Conservation (phyloP, 2,797 vertebrate genomes). For the Podarcis lilfordi region DNA sequence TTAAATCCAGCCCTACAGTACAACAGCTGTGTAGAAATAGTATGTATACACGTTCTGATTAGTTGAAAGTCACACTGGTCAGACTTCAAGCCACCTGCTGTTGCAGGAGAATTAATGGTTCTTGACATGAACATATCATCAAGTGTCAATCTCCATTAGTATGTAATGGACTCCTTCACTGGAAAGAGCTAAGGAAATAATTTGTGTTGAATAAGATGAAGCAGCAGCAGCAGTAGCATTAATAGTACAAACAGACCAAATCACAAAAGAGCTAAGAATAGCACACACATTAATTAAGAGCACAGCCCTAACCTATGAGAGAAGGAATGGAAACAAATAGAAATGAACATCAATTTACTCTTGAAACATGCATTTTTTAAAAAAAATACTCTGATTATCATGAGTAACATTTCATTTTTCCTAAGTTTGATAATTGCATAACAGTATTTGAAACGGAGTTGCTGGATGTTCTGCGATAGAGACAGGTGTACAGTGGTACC, state of each 20-base stretch:
- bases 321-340: conserved; percentile 42
- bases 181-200: conserved; percentile 15
- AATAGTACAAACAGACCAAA: conserved; percentile 55
- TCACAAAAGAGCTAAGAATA: conserved; percentile 51
- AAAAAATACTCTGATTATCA: conserved; percentile 42
- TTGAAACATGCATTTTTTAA: conserved; percentile 37
- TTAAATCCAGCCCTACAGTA: conserved; percentile 33
- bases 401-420: conserved; percentile 53
- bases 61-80: conserved; percentile 41
- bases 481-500: neutral
- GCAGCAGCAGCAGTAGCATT: conserved; percentile 20
- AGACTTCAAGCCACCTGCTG: conserved; percentile 42
- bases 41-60: conserved; percentile 18
- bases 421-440: conserved; percentile 46
- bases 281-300: conserved; percentile 49
- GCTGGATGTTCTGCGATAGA: neutral
- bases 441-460: conserved; percentile 27
- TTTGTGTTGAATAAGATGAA: conserved; percentile 49
- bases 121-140: conserved; percentile 29
- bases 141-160: conserved; percentile 26
- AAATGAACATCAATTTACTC: conserved; percentile 28
- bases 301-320: conserved; percentile 27
- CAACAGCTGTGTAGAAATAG: conserved; percentile 27
- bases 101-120: conserved; percentile 27
- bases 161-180: conserved; percentile 1